phyloP scores from a whole-genome alignment of 2,888 invertebrate species.

The Heliconius sara region DNA sequence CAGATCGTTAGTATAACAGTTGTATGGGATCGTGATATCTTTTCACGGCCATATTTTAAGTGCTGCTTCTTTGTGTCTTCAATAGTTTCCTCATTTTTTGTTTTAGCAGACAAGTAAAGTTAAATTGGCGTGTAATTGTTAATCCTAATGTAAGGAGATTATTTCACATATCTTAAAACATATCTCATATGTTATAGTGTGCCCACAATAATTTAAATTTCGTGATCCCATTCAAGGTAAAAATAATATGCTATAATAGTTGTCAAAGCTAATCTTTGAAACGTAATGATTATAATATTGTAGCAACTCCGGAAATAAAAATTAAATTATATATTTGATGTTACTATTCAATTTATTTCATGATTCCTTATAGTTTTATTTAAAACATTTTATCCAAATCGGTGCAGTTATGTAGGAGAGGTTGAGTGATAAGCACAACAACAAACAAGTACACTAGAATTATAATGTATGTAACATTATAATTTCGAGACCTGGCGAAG shows the following conservation, averaged over 20 bases:
- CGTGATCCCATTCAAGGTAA: constrained; percentile 22
- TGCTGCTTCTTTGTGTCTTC: constrained; percentile 56
- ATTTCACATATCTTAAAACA: constrained; percentile 18
- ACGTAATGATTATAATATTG: background rate
- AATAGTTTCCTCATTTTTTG: constrained; percentile 57
- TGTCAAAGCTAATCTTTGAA: constrained; percentile 16
- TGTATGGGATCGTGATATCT: constrained; percentile 60
- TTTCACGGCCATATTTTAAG: constrained; percentile 66
- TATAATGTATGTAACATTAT: too few relatives aligned
- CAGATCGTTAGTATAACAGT: constrained; percentile 50
- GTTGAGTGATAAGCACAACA: too few relatives aligned
- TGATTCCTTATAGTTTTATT: too few relatives aligned
- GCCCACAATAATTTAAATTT: background rate
- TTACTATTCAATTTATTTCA: too few relatives aligned
- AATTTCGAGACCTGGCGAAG: too few relatives aligned
- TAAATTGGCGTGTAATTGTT: constrained; percentile 39
- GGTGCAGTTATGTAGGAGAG: too few relatives aligned
- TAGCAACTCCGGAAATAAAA: background rate
- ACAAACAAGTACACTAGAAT: too few relatives aligned
- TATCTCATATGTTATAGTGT: background rate
- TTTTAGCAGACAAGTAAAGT: constrained; percentile 34
- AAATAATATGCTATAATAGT: background rate
- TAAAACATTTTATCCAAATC: too few relatives aligned
- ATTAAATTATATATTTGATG: too few relatives aligned
- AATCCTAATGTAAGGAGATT: constrained; percentile 31